These are phyloP conservation scores for Sturnus vulgaris DNA, from an alignment of 2,113 vertebrate species.

Conservation along the genomic window DNA sequence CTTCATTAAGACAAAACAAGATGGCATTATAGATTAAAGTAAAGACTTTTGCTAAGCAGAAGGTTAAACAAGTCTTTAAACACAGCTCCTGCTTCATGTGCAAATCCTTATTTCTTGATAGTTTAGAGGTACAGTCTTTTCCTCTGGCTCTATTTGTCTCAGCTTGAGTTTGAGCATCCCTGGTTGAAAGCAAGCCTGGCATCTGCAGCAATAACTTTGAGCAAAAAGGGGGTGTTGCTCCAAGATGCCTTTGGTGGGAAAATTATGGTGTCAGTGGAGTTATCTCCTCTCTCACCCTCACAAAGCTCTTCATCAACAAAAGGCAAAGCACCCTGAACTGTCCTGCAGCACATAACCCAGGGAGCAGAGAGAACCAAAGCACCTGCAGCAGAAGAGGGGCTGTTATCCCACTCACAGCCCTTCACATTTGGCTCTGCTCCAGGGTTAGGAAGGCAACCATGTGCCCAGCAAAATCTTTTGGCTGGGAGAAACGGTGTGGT, in stretches of 20 bases:
- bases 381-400: not conserved
- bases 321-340: not conserved
- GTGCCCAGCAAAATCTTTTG: not conserved
- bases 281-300: not conserved
- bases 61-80: not conserved
- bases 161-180: not conserved
- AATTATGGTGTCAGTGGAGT: not conserved
- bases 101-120: not conserved
- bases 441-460: not conserved
- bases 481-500: rapidly evolving
- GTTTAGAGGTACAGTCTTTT: not conserved
- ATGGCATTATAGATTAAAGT: slow-evolving; percentile 8
- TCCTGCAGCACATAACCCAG: not conserved
- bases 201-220: rapidly evolving
- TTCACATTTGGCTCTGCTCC: not conserved
- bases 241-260: not conserved
- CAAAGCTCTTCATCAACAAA: not conserved
- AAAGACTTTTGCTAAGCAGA: not conserved
- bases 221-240: not conserved
- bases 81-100: not conserved
- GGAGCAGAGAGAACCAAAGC: not conserved
- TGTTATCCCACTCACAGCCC: not conserved
- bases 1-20: slow-evolving; percentile 5
- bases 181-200: not conserved
- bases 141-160: not conserved